These are phyloP conservation scores for Xenus cinereus DNA, from an alignment of 2,113 vertebrate species.

Conservation along the genomic window DNA sequence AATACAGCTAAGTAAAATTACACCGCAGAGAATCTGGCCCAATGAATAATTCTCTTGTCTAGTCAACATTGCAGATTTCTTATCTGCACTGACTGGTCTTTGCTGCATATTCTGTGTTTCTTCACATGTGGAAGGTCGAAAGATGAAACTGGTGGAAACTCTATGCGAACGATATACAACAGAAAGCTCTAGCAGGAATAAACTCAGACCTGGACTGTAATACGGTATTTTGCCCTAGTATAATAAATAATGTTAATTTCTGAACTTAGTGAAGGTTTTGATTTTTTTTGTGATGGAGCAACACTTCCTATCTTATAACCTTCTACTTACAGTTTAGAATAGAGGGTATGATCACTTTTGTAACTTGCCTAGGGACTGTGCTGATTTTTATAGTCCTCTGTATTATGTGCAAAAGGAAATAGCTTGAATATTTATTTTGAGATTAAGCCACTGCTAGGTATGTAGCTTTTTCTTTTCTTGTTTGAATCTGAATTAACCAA, in stretches of 20 bases:
- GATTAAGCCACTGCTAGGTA: neutral
- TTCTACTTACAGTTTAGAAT: neutral
- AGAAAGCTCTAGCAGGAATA: neutral
- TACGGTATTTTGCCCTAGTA: neutral
- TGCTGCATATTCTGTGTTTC: neutral
- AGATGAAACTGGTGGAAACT: conserved; percentile 7
- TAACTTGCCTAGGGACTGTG: neutral
- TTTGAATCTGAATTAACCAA: neutral
- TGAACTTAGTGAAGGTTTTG: neutral
- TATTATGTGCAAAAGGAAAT: neutral
- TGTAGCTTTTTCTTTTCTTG: neutral
- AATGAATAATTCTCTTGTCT: conserved; percentile 21
- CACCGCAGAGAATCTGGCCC: conserved; percentile 16
- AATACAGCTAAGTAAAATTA: neutral
- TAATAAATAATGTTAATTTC: neutral
- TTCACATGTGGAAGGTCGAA: neutral
- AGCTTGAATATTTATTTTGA: neutral
- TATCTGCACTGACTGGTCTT: conserved; percentile 9
- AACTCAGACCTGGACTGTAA: neutral
- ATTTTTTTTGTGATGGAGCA: neutral
- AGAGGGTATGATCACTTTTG: neutral
- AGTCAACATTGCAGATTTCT: conserved; percentile 5
- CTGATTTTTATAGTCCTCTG: neutral
- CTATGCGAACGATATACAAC: neutral
- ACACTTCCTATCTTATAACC: neutral